phyloP scores from a whole-genome alignment of 2,113 vertebrate genomes.

The Erinaceus europaeus region DNA sequence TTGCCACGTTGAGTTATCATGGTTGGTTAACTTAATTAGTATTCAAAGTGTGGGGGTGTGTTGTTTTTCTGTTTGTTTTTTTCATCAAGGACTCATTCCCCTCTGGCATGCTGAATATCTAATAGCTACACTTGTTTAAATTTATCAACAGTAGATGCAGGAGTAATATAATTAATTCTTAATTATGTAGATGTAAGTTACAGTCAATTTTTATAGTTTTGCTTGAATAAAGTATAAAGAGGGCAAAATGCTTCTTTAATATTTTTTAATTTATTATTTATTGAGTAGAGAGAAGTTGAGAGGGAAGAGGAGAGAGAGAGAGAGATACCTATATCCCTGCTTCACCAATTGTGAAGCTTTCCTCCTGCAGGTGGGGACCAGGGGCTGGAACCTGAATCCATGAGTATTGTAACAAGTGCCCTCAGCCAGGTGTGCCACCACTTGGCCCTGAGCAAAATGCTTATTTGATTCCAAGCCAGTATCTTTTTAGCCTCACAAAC shows the following conservation, averaged over 20 bases:
- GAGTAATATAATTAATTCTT: background rate
- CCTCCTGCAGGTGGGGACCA: too few relatives aligned
- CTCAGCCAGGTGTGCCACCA: too few relatives aligned
- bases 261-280: too few relatives aligned
- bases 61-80: too few relatives aligned
- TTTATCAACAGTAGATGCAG: background rate
- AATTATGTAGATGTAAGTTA: conserved; percentile 2
- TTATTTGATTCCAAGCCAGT: conserved; percentile 10
- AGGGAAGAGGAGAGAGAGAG: too few relatives aligned
- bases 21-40: background rate
- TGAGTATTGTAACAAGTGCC: too few relatives aligned
- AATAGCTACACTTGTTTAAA: background rate
- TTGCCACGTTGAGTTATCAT: background rate
- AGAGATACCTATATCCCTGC: too few relatives aligned
- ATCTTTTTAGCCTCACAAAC: background rate
- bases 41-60: background rate
- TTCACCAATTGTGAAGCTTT: too few relatives aligned
- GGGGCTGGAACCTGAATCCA: too few relatives aligned
- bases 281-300: too few relatives aligned
- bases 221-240: conserved; percentile 10
- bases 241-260: too few relatives aligned
- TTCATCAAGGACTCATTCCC: background rate
- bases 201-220: background rate
- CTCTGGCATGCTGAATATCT: background rate
- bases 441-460: too few relatives aligned